Evolutionary conservation across 1,140 invertebrate genomes (phyloP).

Genomic region (Batillaria attramentaria): DNA sequence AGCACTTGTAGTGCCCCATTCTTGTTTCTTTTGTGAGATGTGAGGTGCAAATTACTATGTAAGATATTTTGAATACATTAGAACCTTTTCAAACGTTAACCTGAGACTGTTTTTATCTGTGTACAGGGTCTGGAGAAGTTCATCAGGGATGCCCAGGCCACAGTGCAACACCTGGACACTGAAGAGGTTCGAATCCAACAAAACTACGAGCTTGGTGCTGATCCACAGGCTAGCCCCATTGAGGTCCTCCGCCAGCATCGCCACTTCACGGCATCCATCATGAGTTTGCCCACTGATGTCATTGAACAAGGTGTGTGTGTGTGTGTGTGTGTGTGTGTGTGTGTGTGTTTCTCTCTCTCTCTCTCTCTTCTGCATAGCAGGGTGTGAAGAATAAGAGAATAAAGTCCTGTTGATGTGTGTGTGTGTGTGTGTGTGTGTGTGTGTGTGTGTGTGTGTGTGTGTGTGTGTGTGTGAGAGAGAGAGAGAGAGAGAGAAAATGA

Average conservation of each 20-base stretch:
- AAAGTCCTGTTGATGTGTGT: no score
- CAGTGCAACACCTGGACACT: slow-evolving; percentile 61
- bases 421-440: no score
- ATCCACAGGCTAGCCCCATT: slow-evolving; percentile 59
- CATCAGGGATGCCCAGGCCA: slow-evolving; percentile 58
- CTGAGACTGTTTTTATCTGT: slow-evolving; percentile 20
- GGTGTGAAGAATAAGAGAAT: no score
- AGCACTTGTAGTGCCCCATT: no score
- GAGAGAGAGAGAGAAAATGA: no score
- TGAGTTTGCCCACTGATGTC: slow-evolving; percentile 55
- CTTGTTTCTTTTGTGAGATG: neutral
- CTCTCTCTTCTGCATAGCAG: no score
- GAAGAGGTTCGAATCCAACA: slow-evolving; percentile 59
- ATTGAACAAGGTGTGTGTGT: slow-evolving; percentile 58
- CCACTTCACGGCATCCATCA: slow-evolving; percentile 60
- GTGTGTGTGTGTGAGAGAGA: no score
- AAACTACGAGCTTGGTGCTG: slow-evolving; percentile 35
- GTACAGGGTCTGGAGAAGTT: slow-evolving; percentile 67
- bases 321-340: no score
- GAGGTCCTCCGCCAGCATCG: slow-evolving; percentile 60
- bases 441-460: no score
- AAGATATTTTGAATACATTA: neutral
- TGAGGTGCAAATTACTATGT: neutral
- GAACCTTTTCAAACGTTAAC: neutral
- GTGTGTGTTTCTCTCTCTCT: no score